Evolutionary conservation across 2,888 invertebrate species (phyloP), one percentile per base, ranked within the genome.

Genomic region (Drosophila niveifrons): DNA sequence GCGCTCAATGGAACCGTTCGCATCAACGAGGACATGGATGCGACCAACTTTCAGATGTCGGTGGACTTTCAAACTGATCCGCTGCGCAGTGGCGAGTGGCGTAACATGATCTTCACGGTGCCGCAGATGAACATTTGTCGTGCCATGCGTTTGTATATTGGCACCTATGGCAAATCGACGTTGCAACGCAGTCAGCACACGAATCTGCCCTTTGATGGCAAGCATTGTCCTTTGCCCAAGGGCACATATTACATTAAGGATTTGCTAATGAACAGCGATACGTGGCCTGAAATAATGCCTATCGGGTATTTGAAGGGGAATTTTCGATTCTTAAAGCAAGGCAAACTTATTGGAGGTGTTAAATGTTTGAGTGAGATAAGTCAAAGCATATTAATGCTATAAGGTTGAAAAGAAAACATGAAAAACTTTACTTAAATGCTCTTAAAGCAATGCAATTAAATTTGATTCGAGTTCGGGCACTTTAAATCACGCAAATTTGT

Each of bases 401-500:
- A 36, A n/a, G n/a, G n/a, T n/a, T n/a, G n/a, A n/a, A n/a, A n/a
- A n/a, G 9, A 31, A 31, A 23, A 23, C 23, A 23, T 4, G 23
- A 23, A 23, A 23, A 23, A 6, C n/a, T 28, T 10, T 15, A 11
- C 3, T 1, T 46, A 46, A 46, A 29, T 7, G 55, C n/a, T 31
- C 10, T 34, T 13, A 36, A 39, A 39, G 36, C 18, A 13, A 18
- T 56, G 10, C n/a, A 57, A 23, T 28, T 15, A 18, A 55, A 55
- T 58, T 15, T 15, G 51, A 55, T 58, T 51, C 13, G 43, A 39
- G 34, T 36, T 55, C n/a, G 39, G 28, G 29, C 15, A 31, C 52
- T 29, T 62, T 43, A 63, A 70, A 71, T 66, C 68, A 67, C n/a
- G 10, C 18, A 41, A 53, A 72, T 66, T 72, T 66, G 66, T 61